These are phyloP conservation scores for Amphiprion ocellaris DNA, from an alignment of 2,113 vertebrate genomes.

Conservation along the genomic window DNA sequence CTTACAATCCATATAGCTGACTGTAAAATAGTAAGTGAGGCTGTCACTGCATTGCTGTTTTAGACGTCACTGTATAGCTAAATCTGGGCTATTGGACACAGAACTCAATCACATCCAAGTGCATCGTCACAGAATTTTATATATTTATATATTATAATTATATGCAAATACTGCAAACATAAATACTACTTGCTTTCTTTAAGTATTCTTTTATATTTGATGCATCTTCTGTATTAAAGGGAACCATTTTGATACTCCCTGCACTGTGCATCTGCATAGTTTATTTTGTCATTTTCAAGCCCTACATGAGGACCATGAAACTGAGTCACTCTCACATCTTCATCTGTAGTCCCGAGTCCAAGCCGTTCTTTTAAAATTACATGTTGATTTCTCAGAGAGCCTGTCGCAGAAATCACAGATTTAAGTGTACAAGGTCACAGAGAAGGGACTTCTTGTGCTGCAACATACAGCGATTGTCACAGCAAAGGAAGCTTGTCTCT, in stretches of 20 bases:
- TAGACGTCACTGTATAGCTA: not conserved
- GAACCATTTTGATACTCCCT: not conserved
- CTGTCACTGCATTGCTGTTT: slow-evolving; percentile 25
- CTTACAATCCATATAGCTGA: too few species aligned
- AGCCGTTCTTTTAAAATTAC: slow-evolving; percentile 11
- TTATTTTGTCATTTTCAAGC: slow-evolving; percentile 6
- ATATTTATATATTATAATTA: too few species aligned
- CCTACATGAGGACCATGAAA: not conserved
- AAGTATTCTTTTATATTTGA: too few species aligned
- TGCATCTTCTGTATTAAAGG: too few species aligned
- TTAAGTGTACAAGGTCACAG: slow-evolving; percentile 31
- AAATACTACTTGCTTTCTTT: too few species aligned
- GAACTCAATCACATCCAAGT: slow-evolving; percentile 1
- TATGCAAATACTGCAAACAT: too few species aligned
- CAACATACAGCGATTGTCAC: slow-evolving; percentile 35
- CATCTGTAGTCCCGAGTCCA: not conserved
- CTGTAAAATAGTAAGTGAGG: not conserved
- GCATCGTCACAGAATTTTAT: too few species aligned
- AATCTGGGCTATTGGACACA: not conserved
- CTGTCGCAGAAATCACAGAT: slow-evolving; percentile 24
- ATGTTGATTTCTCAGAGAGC: slow-evolving; percentile 29
- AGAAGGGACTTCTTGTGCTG: slow-evolving; percentile 34
- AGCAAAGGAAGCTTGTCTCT: slow-evolving; percentile 7
- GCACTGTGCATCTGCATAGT: slow-evolving; percentile 9
- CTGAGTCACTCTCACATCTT: not conserved